A percentile compares a stretch with the other conserved stretches of the same genome.
Evolutionary conservation across 1,140 invertebrate species (phyloP).

Genomic region (Odontomachus brunneus): DNA sequence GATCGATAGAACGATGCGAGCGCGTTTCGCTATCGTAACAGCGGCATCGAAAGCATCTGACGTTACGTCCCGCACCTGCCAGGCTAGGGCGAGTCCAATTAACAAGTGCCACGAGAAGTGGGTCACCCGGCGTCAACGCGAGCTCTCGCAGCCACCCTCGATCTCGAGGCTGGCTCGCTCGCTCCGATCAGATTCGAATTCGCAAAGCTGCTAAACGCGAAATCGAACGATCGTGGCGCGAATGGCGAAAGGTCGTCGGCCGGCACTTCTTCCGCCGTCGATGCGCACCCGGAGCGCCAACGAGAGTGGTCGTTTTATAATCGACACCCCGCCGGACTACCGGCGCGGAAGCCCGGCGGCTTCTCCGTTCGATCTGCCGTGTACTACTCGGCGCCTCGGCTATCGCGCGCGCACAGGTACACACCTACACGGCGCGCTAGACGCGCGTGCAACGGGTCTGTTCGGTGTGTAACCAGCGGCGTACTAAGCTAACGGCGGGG

Average conservation of each 20-base stretch:
- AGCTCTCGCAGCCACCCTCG: slow-evolving; percentile 29
- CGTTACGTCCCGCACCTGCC: slow-evolving; percentile 40
- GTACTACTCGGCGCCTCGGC: neutral
- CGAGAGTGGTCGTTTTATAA: slow-evolving; percentile 1
- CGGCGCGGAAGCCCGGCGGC: neutral
- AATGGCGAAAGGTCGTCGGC: neutral
- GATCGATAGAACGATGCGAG: slow-evolving; percentile 37
- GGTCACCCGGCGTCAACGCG: slow-evolving; percentile 54
- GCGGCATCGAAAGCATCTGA: slow-evolving; percentile 54
- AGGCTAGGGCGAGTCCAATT: slow-evolving; percentile 56
- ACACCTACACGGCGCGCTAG: neutral
- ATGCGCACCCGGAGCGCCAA: too few relatives aligned
- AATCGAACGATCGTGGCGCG: slow-evolving; percentile 10
- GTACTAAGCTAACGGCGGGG: slow-evolving; percentile 60
- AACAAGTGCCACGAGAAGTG: slow-evolving; percentile 65
- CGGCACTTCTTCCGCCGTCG: neutral
- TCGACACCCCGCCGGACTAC: slow-evolving; percentile 13
- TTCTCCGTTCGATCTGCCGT: slow-evolving; percentile 20
- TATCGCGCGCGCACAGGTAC: neutral
- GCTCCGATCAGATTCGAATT: too few relatives aligned
- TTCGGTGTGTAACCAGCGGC: slow-evolving; percentile 43
- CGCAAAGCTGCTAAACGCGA: too few relatives aligned
- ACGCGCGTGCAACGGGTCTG: slow-evolving; percentile 6
- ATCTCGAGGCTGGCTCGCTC: neutral
- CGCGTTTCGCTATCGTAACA: slow-evolving; percentile 45